Base-by-base conservation (phyloP, 2,888 invertebrate species). In the Mimas tiliae region DNA sequence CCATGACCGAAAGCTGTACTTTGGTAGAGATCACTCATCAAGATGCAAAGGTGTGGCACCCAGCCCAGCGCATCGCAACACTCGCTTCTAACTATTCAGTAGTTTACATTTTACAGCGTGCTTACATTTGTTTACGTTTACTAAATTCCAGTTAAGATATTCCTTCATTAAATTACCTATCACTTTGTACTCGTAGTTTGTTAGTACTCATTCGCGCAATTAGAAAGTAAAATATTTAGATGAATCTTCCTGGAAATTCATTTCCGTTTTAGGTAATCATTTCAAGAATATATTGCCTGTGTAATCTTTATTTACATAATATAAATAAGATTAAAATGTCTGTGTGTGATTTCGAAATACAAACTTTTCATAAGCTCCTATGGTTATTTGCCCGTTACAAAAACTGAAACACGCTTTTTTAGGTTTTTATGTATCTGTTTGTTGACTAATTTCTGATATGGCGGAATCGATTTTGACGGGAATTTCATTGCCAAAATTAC, bases 121-220 rank as follows among this genome's bases (percentile, higher is more conserved):
- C 71, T 70, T 77, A 69, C 73, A 69, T 66, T 73, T 83, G 79
- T 81, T 82, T 81, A 79, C 74, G 65, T 75, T 73, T 68, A 69
- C 66, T 68, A 68, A 73, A 70, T 76, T 80, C 74, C 70, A 74
- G 73, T 72, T 72, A 77, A 70, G 62, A 66, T 53, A 47, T 63
- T 63, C 63, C 47, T 53, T 47, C 21, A 51, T 66, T 65, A 66
- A 48, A 62, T 62, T 65, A 68, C 66, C 62, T 64, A 66, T 64
- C 62, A 64, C 64, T 66, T 66, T 42, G 66, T 65, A 51, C n/a
- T n/a, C n/a, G n/a, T 38, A 38, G 38, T 27, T 27, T 27, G 27
- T 1, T 27, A 27, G 27, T 27, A 27, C 65, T 51, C 65, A 11
- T 64, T 33, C 34, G 52, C 27, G 33, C 50, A 64, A 64, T 68